Base-by-base conservation (phyloP, 2,113 vertebrate species). In the Tiliqua scincoides region DNA sequence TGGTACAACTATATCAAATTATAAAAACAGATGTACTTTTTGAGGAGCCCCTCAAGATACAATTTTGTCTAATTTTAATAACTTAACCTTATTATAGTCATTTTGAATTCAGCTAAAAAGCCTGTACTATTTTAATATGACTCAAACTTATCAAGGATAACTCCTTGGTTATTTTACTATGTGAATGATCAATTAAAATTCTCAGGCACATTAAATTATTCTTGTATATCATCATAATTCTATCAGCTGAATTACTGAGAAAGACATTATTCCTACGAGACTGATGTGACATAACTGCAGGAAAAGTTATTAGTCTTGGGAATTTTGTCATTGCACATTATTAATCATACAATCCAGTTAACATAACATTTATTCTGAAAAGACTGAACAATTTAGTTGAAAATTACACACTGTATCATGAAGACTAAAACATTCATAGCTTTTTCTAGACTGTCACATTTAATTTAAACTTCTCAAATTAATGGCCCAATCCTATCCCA, bases 311-410 rank as follows among this genome's bases (percentile, higher is more conserved):
- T 74, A 86, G 82, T n/a, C 32, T 48, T 86, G 25, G 67, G 48
- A 75, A 84, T 73, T 82, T 61, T 85, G 52, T 62, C 59, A 78
- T 75, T 87, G 79, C 10, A 79, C 79, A 76, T 85, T 70, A 67
- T 40, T 27, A 70, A 12, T 23, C 0, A 70, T 62, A 14, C 18
- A 1, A 25, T 15, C 0, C 35, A 74, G 40, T 67, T 91, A 85
- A 57, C 1, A 17, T 67, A 37, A 4, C 0, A 32, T 3, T 0
- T 0, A 0, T 3, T 0, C 0, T 17, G 1, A 88, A 75, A 8
- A 40, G 30, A 82, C 86, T 70, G 2, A 21, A 67, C 62, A 37
- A 77, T 3, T n/a, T 57, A 27, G 63, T 54, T 25, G 80, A 86
- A 89, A 32, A 52, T 79, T 59, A 79, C 20, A 43, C 6, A 32